Evolutionary conservation across 2,888 invertebrate species (phyloP).

Genomic region (Melangyna quadrimaculata): DNA sequence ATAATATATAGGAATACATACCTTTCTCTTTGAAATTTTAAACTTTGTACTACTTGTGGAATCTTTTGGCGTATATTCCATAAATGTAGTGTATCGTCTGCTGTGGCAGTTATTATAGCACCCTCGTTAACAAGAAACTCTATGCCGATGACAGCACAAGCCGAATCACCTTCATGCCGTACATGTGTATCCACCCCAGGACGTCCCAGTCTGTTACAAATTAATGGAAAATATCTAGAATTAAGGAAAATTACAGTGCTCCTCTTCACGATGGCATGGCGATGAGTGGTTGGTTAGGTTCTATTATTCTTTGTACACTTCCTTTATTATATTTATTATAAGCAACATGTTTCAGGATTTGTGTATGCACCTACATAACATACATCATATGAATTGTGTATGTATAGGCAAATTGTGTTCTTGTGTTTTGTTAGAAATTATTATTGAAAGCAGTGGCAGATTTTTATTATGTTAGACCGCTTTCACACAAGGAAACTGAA

Average conservation of each 20-base stretch:
- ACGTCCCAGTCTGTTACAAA: conserved; percentile 90
- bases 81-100: conserved; percentile 97
- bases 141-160: conserved; percentile 89
- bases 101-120: conserved; percentile 95
- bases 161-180: conserved; percentile 87
- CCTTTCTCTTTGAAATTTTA: conserved; percentile 99
- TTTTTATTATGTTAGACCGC: conserved; percentile 32
- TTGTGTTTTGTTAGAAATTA: conserved; percentile 31
- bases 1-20: conserved; percentile 80
- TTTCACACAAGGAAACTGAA: too few relatives aligned
- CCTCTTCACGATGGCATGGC: neutral
- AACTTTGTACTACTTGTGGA: conserved; percentile 96
- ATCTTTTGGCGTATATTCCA: conserved; percentile 98
- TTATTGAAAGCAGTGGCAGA: conserved; percentile 48
- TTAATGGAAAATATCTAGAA: conserved; percentile 78
- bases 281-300: neutral
- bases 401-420: neutral
- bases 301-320: neutral
- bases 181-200: conserved; percentile 98
- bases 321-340: neutral
- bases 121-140: conserved; percentile 99
- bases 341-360: conserved; percentile 1
- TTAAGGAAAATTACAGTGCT: conserved; percentile 73
- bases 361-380: neutral
- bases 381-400: too few relatives aligned